Evolutionary conservation across 2,113 vertebrate genomes (phyloP), one percentile per base, ranked within the genome.

Genomic region (Syngnathoides biaculeatus): DNA sequence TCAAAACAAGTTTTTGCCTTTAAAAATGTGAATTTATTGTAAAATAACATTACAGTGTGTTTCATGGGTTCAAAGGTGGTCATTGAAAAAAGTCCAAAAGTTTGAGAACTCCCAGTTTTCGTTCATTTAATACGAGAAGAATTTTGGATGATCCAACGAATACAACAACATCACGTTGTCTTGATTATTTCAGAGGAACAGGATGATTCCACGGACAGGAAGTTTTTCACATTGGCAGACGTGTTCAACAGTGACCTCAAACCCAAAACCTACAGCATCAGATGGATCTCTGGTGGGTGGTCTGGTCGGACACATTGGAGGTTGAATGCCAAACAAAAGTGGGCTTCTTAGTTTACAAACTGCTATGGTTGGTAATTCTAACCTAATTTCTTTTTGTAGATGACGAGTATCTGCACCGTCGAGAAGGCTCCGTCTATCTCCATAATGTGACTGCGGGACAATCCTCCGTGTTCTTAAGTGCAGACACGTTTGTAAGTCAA

Each of bases 261-360:
- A 12, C 93, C 95, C 75, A 93, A 90, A 85, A 93, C 92, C 55
- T 94, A 90, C 89, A 92, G 87, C 89, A 88, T 96, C 65, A 91
- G 84, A 20, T 99, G 96, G 97, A 93, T 98, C 84, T 98, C 97
- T 92, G 95, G 97, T 96, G 75, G 60, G 78, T 38, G 19, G n/a
- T n/a, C n/a, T n/a, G n/a, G n/a, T 57, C 55, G 5, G 11, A 13
- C 4, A 13, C 12, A 14, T 4, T 57, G 0, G 55, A 57, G 17
- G 30, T 30, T 30, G 13, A 57, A 2, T 17, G 55, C 55, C 55
- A 17, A 26, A 19, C 55, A 27, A 17, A 45, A 27, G 0, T 0
- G n/a, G 14, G 8, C 30, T 30, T 20, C 17, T 19, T 0, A 42
- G 14, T 63, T 63, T 63, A 24, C n/a, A 11, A 26, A 4, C 11